A percentile compares a stretch with the other conserved stretches of the same genome.
Evolutionary conservation across 2,113 vertebrate species (phyloP).

Genomic region (Asarcornis scutulata): DNA sequence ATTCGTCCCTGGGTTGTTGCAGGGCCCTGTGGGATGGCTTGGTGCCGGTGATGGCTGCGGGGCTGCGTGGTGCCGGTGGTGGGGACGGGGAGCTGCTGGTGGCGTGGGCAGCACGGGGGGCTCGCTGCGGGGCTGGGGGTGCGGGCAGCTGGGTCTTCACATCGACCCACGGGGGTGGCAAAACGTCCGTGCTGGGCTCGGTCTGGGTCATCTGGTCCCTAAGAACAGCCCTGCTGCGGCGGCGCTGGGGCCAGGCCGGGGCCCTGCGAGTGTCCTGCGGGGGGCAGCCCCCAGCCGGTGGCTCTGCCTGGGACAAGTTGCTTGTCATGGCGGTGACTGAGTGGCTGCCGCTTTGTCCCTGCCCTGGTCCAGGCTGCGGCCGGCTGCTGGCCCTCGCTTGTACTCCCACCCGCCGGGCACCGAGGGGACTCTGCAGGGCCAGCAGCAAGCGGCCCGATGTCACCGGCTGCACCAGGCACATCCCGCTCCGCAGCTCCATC

Average conservation of each 20-base stretch:
- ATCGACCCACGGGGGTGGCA: neutral
- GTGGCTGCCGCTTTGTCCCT: accelerated
- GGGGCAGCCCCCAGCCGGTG: accelerated
- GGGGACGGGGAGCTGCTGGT: neutral
- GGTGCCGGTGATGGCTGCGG: neutral
- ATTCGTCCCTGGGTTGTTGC: neutral
- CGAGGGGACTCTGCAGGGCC: neutral
- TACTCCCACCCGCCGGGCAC: neutral
- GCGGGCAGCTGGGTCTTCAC: neutral
- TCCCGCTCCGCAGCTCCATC: neutral
- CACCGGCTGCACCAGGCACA: neutral
- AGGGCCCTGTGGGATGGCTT: accelerated
- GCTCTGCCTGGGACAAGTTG: accelerated
- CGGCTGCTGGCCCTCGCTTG: accelerated
- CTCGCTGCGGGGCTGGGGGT: no score
- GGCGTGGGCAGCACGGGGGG: neutral
- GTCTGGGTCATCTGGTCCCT: neutral
- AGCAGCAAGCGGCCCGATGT: neutral
- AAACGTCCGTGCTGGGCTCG: neutral
- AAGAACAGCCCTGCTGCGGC: accelerated
- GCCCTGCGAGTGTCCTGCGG: neutral
- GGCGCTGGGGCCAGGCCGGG: accelerated
- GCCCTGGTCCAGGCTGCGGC: accelerated
- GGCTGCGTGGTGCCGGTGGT: no score
- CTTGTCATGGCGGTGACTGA: accelerated